Percentiles rank a stretch among this genome's conserved stretches.
phyloP scores from a whole-genome alignment of 2,797 vertebrate species.

The Rhinichthys osculus region DNA sequence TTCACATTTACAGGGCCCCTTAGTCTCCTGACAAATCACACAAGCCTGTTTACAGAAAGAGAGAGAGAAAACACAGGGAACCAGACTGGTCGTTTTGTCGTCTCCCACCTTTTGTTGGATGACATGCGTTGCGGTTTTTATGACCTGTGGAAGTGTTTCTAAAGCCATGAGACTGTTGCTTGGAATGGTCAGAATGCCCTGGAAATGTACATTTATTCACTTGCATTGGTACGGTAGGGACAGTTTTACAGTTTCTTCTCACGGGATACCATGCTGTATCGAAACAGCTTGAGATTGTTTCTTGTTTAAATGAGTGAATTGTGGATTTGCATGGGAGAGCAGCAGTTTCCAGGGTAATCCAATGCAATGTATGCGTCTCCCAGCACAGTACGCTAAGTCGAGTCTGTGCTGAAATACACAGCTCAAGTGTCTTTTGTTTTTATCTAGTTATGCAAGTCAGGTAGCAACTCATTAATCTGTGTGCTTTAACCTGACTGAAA shows the following conservation, averaged over 20 bases:
- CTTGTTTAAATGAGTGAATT: conserved; percentile 48
- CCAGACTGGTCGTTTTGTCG: conserved; percentile 15
- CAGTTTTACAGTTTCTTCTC: conserved; percentile 44
- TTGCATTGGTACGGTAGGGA: conserved; percentile 18
- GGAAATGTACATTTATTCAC: conserved; percentile 43
- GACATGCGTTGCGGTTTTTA: conserved; percentile 45
- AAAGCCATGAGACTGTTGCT: conserved; percentile 38
- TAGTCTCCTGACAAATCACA: conserved; percentile 62
- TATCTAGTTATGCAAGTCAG: conserved; percentile 41
- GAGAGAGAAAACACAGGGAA: conserved; percentile 49
- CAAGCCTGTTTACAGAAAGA: conserved; percentile 49
- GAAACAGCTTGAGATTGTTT: conserved; percentile 40
- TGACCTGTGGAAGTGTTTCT: conserved; percentile 41
- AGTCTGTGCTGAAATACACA: conserved; percentile 23
- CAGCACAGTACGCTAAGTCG: neutral
- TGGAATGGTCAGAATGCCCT: conserved; percentile 29
- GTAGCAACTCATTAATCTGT: conserved; percentile 40
- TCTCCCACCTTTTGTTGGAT: conserved; percentile 37
- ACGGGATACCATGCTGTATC: conserved; percentile 2
- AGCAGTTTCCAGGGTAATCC: conserved; percentile 53
- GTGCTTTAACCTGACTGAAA: conserved; percentile 16
- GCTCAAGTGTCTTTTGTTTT: conserved; percentile 46
- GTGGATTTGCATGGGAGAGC: conserved; percentile 46
- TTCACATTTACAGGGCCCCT: conserved; percentile 64
- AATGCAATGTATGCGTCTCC: conserved; percentile 22